Evolutionary conservation across 2,113 vertebrate species (phyloP), one percentile per base, ranked within the genome.

Genomic region (Perca schrenkii): DNA sequence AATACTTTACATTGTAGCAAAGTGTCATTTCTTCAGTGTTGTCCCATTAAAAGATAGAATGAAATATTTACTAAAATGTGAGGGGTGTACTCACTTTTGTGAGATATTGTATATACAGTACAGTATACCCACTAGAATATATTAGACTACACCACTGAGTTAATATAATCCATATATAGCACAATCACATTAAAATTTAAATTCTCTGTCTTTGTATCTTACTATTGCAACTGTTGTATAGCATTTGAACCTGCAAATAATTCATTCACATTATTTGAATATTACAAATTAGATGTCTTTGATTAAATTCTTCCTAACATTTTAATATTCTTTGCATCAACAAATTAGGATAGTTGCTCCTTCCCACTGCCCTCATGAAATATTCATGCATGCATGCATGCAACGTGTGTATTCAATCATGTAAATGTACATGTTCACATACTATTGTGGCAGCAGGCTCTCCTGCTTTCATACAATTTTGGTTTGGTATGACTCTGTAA

Each of bases 311-410:
- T 17, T 34, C 3, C 6, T 12, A 34, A 66, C 62, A 79, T 82
- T 75, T 80, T 8, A 80, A 56, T 62, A 72, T 79, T 77, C 46
- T 82, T 17, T 11, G 13, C n/a, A n/a, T n/a, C n/a, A n/a, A n/a
- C n/a, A n/a, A 77, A 88, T 88, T 11, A 86, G 43, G 56, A 62
- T 53, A 65, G 78, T 86, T 74, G 66, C 77, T 85, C 60, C 65
- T 52, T 71, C 52, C 11, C n/a, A 21, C 40, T 36, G 57, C 57
- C 43, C 34, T 83, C 73, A 66, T 90, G 47, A 83, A 86, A 85
- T 76, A 86, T 83, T 57, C 2, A 90, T 69, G 28, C 14, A n/a
- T n/a, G 28, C 14, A n/a, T n/a, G 21, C 15, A 64, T 57, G 76
- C 84, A 86, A 84, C 87, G 76, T 86, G 50, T 83, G 65, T 70